phyloP scores from a whole-genome alignment of 2,888 invertebrate genomes.

The Choreutis nemorana region DNA sequence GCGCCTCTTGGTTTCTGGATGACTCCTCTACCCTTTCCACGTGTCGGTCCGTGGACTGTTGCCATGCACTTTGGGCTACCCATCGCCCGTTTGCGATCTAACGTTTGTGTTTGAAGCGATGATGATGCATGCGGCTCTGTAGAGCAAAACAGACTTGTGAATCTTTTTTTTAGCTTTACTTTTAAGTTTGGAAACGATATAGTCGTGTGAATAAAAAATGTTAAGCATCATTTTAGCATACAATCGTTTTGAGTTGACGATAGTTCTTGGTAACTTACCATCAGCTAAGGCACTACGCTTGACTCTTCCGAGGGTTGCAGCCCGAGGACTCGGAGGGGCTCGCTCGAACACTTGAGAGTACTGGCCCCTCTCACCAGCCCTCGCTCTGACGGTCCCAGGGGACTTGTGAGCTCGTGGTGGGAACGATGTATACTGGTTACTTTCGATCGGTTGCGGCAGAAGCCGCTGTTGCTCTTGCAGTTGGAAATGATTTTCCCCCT shows the following conservation, averaged over 20 bases:
- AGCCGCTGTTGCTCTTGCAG: slow-evolving; percentile 58
- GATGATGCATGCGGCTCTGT: slow-evolving; percentile 58
- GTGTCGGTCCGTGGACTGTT: slow-evolving; percentile 42
- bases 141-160: slow-evolving; percentile 6
- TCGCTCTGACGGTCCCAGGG: slow-evolving; percentile 42
- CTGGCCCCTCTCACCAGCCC: slow-evolving; percentile 54
- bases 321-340: slow-evolving; percentile 61
- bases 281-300: slow-evolving; percentile 45
- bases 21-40: slow-evolving; percentile 31
- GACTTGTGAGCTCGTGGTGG: slow-evolving; percentile 39
- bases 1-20: slow-evolving; percentile 46
- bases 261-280: slow-evolving; percentile 29
- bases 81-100: slow-evolving; percentile 39
- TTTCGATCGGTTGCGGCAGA: slow-evolving; percentile 44
- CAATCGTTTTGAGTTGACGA: background rate
- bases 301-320: slow-evolving; percentile 46
- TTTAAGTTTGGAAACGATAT: slow-evolving; percentile 2
- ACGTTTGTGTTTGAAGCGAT: slow-evolving; percentile 53
- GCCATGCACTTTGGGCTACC: slow-evolving; percentile 44
- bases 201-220: background rate
- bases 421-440: slow-evolving; percentile 58
- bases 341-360: slow-evolving; percentile 66
- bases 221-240: background rate
- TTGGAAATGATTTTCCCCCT: slow-evolving; percentile 48
- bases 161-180: background rate